Percentiles rank a stretch among this genome's conserved stretches.
Evolutionary conservation across 2,113 vertebrate species (phyloP).

Genomic region (Cyprinodon brontotheroides): DNA sequence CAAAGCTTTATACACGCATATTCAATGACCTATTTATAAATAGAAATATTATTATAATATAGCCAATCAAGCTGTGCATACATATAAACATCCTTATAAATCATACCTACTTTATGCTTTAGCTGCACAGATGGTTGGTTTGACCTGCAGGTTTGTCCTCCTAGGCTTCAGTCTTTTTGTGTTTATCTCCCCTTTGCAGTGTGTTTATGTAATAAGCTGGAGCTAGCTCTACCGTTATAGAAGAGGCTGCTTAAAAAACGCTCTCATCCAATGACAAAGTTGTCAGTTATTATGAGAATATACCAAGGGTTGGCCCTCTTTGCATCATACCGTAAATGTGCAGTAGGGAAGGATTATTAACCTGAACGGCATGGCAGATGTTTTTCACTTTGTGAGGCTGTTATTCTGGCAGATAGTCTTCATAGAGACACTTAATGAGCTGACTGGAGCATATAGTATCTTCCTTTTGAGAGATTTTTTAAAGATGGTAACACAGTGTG

Average conservation of each 20-base stretch:
- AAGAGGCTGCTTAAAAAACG: not conserved
- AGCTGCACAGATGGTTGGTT: not conserved
- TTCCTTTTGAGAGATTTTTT: not conserved
- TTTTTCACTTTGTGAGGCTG: not conserved
- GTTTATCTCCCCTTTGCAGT: constrained; percentile 1
- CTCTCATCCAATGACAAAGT: not conserved
- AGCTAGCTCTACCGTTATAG: not conserved
- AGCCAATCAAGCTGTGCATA: constrained; percentile 5
- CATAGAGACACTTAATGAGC: not conserved
- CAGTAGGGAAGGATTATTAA: not conserved
- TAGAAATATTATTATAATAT: not conserved
- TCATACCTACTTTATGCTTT: not conserved
- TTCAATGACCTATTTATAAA: not conserved
- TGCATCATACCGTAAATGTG: not conserved
- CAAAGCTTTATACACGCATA: no score
- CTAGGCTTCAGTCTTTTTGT: not conserved
- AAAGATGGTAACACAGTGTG: not conserved
- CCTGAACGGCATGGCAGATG: not conserved
- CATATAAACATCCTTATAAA: not conserved
- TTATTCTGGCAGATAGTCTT: not conserved
- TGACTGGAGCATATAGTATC: not conserved
- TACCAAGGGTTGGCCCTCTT: not conserved
- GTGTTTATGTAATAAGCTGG: not conserved
- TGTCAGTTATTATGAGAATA: not conserved
- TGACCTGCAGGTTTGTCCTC: not conserved